These are phyloP conservation scores for Thera obeliscata DNA, from an alignment of 2,888 invertebrate species.

Conservation along the genomic window DNA sequence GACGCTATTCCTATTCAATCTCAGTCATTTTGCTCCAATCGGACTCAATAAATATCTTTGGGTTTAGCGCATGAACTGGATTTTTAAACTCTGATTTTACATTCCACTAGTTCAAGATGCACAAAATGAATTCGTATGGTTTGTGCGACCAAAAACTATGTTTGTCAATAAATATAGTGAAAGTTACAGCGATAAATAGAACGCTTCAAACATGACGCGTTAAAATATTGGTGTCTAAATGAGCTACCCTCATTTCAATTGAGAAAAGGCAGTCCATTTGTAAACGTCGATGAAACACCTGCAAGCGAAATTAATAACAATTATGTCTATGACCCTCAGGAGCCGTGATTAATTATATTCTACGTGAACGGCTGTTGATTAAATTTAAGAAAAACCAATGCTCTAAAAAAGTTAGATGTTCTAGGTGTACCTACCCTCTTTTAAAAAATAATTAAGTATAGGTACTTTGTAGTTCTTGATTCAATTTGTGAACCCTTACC, in stretches of 20 bases:
- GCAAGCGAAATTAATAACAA: slow-evolving; percentile 9
- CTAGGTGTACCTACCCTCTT: background rate
- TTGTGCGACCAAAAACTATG: background rate
- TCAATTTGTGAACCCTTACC: background rate
- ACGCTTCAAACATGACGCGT: background rate
- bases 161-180: background rate
- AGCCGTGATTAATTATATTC: slow-evolving; percentile 6
- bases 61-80: background rate
- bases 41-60: slow-evolving; percentile 6
- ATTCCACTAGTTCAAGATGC: background rate
- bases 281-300: slow-evolving; percentile 5
- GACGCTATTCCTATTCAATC: slow-evolving; percentile 36
- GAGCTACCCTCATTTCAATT: background rate
- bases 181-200: background rate
- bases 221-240: background rate
- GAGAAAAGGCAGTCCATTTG: slow-evolving; percentile 11
- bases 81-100: background rate
- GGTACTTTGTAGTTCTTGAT: background rate
- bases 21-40: slow-evolving; percentile 21
- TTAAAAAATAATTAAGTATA: background rate
- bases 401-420: background rate
- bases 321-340: background rate
- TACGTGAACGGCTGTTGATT: background rate
- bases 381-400: background rate
- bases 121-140: background rate